These are phyloP conservation scores for Phenganax stokvisi DNA, from an alignment of 92 coral and sea anemone genomes.

Conservation along the genomic window DNA sequence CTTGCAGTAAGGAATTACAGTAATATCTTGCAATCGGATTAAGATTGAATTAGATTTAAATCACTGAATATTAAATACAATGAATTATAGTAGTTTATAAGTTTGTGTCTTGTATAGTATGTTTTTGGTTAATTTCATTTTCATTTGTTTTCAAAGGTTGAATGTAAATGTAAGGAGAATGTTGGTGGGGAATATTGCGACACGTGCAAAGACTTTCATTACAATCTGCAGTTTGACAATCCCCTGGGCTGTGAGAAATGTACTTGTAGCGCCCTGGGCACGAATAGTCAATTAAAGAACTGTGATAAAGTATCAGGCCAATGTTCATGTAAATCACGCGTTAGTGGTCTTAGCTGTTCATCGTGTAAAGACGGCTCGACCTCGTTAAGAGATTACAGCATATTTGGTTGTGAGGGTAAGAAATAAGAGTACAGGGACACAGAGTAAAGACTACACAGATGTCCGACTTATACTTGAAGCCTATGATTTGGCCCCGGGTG, in stretches of 20 bases:
- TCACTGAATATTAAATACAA: too few species aligned
- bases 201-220: constrained; percentile 68
- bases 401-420: constrained; percentile 91
- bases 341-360: constrained; percentile 68
- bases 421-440: background rate
- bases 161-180: constrained; percentile 79
- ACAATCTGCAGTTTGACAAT: constrained; percentile 61
- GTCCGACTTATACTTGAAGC: too few species aligned
- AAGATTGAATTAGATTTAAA: too few species aligned
- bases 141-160: constrained; percentile 31
- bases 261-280: constrained; percentile 69
- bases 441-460: background rate
- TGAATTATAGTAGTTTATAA: too few species aligned
- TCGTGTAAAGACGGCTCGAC: constrained; percentile 67
- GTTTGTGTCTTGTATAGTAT: too few species aligned
- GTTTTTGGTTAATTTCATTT: background rate
- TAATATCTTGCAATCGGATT: background rate
- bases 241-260: constrained; percentile 78
- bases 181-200: constrained; percentile 78
- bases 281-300: constrained; percentile 65
- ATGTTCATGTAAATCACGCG: constrained; percentile 80
- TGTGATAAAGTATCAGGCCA: constrained; percentile 72
- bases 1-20: constrained; percentile 19
- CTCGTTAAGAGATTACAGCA: constrained; percentile 48
- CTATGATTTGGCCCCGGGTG: too few species aligned